Percentiles rank a stretch among this genome's conserved stretches.
These are phyloP conservation scores for Echeneis naucrates DNA, from an alignment of 2,797 vertebrate species.

Conservation along the genomic window DNA sequence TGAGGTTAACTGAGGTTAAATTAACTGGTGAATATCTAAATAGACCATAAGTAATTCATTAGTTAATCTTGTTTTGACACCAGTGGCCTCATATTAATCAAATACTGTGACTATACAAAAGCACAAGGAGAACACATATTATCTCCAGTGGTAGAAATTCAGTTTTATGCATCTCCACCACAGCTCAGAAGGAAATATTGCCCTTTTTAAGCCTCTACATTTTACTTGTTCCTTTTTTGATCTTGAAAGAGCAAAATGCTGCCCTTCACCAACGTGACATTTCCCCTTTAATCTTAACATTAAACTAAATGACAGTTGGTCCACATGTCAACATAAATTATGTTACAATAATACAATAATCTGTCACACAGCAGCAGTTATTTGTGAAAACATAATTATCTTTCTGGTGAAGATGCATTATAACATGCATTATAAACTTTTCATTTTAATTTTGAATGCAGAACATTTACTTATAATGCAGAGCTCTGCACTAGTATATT, in stretches of 20 bases:
- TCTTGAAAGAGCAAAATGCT: not conserved
- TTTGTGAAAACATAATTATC: not conserved
- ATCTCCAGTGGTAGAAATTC: too few relatives aligned
- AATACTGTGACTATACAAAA: too few relatives aligned
- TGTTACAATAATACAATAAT: not conserved
- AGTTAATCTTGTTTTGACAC: not conserved
- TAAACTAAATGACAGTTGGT: too few relatives aligned
- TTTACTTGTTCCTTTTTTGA: too few relatives aligned
- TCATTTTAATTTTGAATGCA: not conserved
- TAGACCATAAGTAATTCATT: not conserved
- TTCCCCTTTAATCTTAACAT: too few relatives aligned
- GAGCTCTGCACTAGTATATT: not conserved
- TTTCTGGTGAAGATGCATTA: not conserved
- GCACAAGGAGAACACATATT: too few relatives aligned
- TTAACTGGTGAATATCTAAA: not conserved
- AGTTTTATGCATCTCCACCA: too few relatives aligned
- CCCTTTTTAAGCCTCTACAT: too few relatives aligned
- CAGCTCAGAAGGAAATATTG: too few relatives aligned
- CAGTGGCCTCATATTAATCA: not conserved
- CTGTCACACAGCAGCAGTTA: not conserved
- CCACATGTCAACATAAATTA: not conserved
- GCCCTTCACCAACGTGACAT: not conserved
- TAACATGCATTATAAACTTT: too few relatives aligned
- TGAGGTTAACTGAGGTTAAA: too few relatives aligned
- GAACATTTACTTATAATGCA: not conserved